phyloP scores from a whole-genome alignment of 2,888 invertebrate genomes.

The Macrosiphum euphorbiae region DNA sequence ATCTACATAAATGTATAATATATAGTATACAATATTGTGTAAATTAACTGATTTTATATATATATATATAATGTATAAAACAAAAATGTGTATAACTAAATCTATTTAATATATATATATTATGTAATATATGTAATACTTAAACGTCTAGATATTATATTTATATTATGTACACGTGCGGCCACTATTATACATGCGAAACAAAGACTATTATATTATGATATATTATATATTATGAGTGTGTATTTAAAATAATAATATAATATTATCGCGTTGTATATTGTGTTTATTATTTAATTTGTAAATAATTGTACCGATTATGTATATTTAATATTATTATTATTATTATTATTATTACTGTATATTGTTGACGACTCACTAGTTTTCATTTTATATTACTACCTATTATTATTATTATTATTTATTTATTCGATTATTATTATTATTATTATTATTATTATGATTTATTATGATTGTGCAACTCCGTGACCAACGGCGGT shows the following conservation, averaged over 20 bases:
- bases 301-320: conserved; percentile 50
- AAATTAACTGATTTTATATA: conserved; percentile 14
- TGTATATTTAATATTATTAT: conserved; percentile 42
- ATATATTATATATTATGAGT: neutral
- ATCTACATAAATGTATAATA: neutral
- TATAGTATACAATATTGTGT: neutral
- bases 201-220: conserved; percentile 54
- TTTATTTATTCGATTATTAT: conserved; percentile 38
- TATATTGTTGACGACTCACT: conserved; percentile 53
- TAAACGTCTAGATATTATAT: neutral
- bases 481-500: neutral
- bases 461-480: conserved; percentile 18
- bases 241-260: conserved; percentile 24
- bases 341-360: conserved; percentile 33
- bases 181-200: neutral
- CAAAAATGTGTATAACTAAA: neutral
- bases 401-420: conserved; percentile 23
- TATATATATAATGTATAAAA: neutral
- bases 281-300: conserved; percentile 56
- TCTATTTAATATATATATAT: neutral
- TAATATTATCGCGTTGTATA: conserved; percentile 41
- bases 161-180: neutral
- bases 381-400: conserved; percentile 52
- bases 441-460: conserved; percentile 51
- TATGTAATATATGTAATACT: neutral